A percentile compares a stretch with the other conserved stretches of the same genome.
These are phyloP conservation scores for Trachelus iudaicus DNA, from an alignment of 2,888 invertebrate species.

Conservation along the genomic window DNA sequence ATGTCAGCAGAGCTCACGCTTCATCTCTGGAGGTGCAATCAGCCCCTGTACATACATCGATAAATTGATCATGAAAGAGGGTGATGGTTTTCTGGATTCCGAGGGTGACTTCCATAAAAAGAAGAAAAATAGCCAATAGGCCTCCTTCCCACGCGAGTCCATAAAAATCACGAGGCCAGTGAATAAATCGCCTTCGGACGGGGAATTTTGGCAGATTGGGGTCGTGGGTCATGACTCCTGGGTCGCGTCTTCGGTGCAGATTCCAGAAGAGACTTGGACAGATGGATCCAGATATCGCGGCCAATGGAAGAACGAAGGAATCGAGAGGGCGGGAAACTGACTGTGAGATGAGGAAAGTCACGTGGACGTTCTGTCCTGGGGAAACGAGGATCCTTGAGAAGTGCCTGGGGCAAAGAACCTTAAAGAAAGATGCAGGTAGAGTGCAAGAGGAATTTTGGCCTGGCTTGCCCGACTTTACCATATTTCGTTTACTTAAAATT, in stretches of 20 bases:
- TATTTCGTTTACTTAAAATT: too few species aligned
- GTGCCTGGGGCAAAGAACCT: too few species aligned
- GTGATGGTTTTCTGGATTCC: too few species aligned
- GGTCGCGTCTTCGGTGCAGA: conserved; percentile 46
- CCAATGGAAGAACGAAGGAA: too few species aligned
- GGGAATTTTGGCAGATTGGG: conserved; percentile 37
- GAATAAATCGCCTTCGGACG: conserved; percentile 22
- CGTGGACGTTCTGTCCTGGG: too few species aligned
- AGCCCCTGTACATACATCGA: neutral
- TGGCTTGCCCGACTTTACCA: too few species aligned
- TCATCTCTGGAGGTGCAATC: neutral
- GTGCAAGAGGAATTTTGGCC: too few species aligned
- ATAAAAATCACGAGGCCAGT: conserved; percentile 50
- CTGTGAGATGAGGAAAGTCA: too few species aligned
- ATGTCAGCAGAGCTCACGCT: too few species aligned
- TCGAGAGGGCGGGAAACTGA: too few species aligned
- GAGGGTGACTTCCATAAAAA: conserved; percentile 10
- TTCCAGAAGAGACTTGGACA: conserved; percentile 31
- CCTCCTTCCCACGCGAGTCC: conserved; percentile 35
- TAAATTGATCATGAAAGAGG: neutral
- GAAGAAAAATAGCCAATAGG: conserved; percentile 44
- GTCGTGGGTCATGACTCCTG: conserved; percentile 45
- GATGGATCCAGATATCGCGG: neutral
- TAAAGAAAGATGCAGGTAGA: too few species aligned
- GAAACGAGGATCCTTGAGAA: too few species aligned